These are phyloP conservation scores for Philopotamus ludificatus DNA, from an alignment of 1,140 invertebrate species.

Conservation along the genomic window DNA sequence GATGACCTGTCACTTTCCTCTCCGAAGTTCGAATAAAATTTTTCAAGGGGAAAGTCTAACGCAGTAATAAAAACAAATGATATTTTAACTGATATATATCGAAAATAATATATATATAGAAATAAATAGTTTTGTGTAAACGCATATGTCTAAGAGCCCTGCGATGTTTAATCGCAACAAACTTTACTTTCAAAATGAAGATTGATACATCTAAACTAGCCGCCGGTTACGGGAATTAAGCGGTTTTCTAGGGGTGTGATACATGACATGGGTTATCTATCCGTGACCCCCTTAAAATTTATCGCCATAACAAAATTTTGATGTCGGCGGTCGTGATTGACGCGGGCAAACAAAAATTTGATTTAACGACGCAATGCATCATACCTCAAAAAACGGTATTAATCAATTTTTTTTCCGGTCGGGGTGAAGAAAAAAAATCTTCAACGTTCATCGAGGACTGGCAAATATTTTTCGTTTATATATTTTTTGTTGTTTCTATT, in stretches of 20 bases:
- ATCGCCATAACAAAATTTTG: conserved; percentile 30
- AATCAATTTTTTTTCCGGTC: neutral
- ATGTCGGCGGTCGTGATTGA: conserved; percentile 26
- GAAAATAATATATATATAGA: neutral
- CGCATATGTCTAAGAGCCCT: too few species aligned
- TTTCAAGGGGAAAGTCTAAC: neutral
- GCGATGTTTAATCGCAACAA: too few species aligned
- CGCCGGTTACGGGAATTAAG: conserved; percentile 25
- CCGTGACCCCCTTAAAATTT: conserved; percentile 26
- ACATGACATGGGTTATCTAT: conserved; percentile 22
- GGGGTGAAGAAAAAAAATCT: neutral
- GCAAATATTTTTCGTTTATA: neutral
- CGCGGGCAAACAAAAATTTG: conserved; percentile 28
- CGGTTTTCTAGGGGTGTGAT: neutral
- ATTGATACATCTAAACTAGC: conserved; percentile 23
- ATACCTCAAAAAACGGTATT: neutral
- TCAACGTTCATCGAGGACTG: neutral
- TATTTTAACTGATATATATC: neutral
- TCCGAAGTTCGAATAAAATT: conserved; percentile 17
- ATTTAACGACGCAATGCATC: conserved; percentile 13
- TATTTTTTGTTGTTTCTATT: conserved; percentile 10
- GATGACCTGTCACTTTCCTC: conserved; percentile 16
- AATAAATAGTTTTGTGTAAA: too few species aligned
- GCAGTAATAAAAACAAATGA: neutral
- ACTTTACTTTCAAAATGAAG: conserved; percentile 35